Percentiles rank a stretch among this genome's conserved stretches.
phyloP scores from a whole-genome alignment of 1,140 invertebrate genomes.

The Temnothorax curvispinosus region DNA sequence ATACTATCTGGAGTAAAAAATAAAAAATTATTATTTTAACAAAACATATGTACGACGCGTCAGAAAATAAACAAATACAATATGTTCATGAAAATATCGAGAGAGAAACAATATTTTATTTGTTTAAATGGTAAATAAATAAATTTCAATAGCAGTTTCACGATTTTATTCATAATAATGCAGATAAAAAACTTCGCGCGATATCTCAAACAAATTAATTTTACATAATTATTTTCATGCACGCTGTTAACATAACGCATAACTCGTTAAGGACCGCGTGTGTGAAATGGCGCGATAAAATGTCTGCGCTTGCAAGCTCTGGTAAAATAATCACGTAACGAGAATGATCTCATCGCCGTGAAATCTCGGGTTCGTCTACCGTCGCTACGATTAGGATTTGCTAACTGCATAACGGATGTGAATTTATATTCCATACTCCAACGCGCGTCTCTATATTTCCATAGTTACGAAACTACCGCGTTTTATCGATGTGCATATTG shows the following conservation, averaged over 20 bases:
- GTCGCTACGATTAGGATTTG: background rate
- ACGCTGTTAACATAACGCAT: too few relatives aligned
- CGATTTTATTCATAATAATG: background rate
- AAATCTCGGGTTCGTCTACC: conserved; percentile 30
- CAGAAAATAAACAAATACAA: background rate
- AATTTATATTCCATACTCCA: conserved; percentile 26
- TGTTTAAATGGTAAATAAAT: background rate
- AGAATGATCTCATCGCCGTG: conserved; percentile 33
- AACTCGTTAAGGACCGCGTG: background rate
- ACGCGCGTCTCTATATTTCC: conserved; percentile 3
- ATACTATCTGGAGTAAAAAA: background rate
- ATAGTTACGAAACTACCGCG: background rate
- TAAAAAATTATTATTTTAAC: background rate
- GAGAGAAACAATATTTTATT: background rate
- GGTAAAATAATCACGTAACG: background rate
- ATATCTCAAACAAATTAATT: background rate
- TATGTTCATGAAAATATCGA: background rate
- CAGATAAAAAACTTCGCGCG: background rate
- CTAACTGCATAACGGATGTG: background rate
- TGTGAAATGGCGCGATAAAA: background rate
- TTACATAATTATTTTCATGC: background rate
- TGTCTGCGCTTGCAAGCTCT: background rate
- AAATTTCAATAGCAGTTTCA: background rate
- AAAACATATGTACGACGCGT: background rate
- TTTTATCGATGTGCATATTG: background rate